phyloP scores from a whole-genome alignment of 2,797 vertebrate genomes.

The Oceanodroma leucorhoa region DNA sequence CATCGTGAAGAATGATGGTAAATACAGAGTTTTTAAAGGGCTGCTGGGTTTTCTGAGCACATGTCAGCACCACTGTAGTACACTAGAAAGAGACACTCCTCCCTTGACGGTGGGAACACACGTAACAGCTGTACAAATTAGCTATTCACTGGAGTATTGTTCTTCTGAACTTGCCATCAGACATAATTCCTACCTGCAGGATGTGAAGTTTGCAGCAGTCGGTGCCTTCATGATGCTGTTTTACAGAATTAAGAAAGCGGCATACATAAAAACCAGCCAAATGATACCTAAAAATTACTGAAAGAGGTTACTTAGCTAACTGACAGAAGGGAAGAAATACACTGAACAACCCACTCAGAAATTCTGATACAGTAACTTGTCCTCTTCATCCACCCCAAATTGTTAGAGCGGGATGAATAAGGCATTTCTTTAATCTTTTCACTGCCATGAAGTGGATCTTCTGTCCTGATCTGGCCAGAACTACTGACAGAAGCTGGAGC shows the following conservation, averaged over 20 bases:
- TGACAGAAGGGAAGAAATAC: neutral
- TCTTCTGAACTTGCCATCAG: neutral
- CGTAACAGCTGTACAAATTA: accelerated
- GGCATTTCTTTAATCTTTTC: neutral
- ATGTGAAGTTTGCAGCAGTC: neutral
- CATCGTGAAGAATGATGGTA: neutral
- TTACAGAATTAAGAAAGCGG: neutral
- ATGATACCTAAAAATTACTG: neutral
- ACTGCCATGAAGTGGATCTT: neutral
- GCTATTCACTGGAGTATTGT: neutral
- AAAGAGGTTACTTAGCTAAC: neutral
- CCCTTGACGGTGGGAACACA: neutral
- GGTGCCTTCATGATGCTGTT: neutral
- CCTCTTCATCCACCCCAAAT: neutral
- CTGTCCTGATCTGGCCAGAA: neutral
- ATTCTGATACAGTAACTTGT: neutral
- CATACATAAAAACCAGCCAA: neutral
- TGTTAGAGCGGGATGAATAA: neutral
- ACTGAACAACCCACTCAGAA: neutral
- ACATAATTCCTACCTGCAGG: neutral
- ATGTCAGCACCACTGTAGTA: neutral
- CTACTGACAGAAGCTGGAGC: neutral
- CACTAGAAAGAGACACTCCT: neutral
- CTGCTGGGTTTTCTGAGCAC: neutral
- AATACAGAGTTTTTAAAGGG: neutral